Conservation (phyloP, 1,140 invertebrate genomes). For the Trichonephila clavipes region DNA sequence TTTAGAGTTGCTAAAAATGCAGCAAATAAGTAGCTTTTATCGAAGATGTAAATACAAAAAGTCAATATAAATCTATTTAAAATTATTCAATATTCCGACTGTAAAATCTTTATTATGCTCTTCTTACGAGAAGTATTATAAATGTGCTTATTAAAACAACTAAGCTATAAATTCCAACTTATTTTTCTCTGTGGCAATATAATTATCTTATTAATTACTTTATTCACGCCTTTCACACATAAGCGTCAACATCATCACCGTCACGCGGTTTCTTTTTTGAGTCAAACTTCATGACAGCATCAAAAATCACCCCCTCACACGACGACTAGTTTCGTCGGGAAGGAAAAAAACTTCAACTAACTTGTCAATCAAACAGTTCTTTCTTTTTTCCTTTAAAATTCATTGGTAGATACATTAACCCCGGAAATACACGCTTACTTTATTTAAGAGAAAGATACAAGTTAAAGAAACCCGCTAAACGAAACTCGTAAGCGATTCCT, state of each 20-base stretch:
- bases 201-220: not conserved
- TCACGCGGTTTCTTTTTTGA: not conserved
- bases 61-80: too few species aligned
- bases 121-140: too few species aligned
- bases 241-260: not conserved
- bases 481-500: not conserved
- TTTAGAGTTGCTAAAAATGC: too few species aligned
- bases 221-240: not conserved
- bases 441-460: constrained; percentile 16
- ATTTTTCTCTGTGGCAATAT: too few species aligned
- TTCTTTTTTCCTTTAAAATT: not conserved
- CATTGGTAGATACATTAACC: constrained; percentile 18
- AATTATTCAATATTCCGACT: too few species aligned
- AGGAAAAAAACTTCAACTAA: not conserved
- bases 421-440: constrained; percentile 12
- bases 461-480: not conserved
- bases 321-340: not conserved
- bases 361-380: not conserved
- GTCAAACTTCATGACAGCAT: constrained; percentile 12
- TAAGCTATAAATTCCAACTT: too few species aligned
- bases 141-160: too few species aligned
- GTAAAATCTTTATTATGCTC: too few species aligned
- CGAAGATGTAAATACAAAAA: too few species aligned
- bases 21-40: too few species aligned
- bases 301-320: constrained; percentile 22